Percentiles rank a stretch among this genome's conserved stretches.
phyloP scores from a whole-genome alignment of 2,888 invertebrate genomes.

The Calliopum simillimum region DNA sequence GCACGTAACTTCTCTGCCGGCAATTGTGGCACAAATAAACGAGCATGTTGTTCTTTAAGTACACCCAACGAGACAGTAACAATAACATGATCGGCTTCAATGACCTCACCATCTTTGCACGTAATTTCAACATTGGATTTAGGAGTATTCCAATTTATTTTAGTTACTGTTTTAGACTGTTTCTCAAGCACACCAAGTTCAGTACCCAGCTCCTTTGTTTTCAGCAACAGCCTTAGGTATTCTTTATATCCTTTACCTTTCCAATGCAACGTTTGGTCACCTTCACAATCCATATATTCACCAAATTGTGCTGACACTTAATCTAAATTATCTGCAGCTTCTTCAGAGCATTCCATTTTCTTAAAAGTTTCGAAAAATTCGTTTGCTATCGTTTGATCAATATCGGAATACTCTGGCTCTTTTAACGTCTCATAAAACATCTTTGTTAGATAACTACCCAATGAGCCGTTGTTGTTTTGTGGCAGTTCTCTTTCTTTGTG shows the following conservation, averaged over 20 bases:
- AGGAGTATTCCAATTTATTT: slow-evolving; percentile 51
- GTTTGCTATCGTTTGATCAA: slow-evolving; percentile 61
- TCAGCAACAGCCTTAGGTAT: slow-evolving; percentile 44
- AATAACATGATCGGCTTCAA: slow-evolving; percentile 71
- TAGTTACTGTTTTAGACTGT: slow-evolving; percentile 49
- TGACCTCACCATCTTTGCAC: slow-evolving; percentile 54
- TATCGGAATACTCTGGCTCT: slow-evolving; percentile 44
- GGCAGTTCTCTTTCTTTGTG: slow-evolving; percentile 54
- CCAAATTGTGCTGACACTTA: slow-evolving; percentile 73
- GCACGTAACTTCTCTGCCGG: slow-evolving; percentile 66
- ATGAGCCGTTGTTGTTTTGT: slow-evolving; percentile 44
- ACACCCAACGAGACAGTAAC: slow-evolving; percentile 72
- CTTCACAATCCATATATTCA: slow-evolving; percentile 75
- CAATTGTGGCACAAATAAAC: slow-evolving; percentile 67
- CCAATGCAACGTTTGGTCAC: slow-evolving; percentile 77
- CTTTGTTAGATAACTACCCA: slow-evolving; percentile 50
- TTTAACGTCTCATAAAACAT: slow-evolving; percentile 46
- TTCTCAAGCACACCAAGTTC: slow-evolving; percentile 52
- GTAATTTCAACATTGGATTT: slow-evolving; percentile 46
- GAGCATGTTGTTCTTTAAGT: slow-evolving; percentile 66
- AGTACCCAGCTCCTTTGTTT: slow-evolving; percentile 40
- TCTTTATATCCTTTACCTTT: slow-evolving; percentile 71
- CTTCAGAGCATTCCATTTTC: slow-evolving; percentile 60
- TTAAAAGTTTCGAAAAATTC: slow-evolving; percentile 72
- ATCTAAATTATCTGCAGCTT: slow-evolving; percentile 53